Percentiles rank a stretch among this genome's conserved stretches.
Conservation (phyloP, 2,797 vertebrate genomes). For the Hemitrygon akajei region DNA sequence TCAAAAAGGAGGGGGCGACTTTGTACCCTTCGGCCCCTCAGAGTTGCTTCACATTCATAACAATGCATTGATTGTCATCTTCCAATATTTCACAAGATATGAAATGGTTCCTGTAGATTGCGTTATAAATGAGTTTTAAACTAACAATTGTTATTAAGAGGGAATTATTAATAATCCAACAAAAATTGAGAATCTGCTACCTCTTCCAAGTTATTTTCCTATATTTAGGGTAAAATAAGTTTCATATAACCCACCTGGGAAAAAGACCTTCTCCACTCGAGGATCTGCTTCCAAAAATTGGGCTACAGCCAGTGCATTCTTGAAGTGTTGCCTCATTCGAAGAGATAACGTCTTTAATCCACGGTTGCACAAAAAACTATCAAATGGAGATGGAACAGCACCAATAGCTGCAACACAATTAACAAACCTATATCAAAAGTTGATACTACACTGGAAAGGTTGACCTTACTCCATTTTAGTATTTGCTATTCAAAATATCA, state of each 20-base stretch:
- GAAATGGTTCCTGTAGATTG: too few species aligned
- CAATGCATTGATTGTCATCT: too few species aligned
- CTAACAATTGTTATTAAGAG: neutral
- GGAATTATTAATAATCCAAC: neutral
- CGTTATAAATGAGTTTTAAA: too few species aligned
- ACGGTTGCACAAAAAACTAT: slow-evolving; percentile 80
- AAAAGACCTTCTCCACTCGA: slow-evolving; percentile 74
- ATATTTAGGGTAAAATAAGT: neutral
- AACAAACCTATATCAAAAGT: neutral
- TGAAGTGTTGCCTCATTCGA: slow-evolving; percentile 84
- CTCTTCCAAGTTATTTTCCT: neutral
- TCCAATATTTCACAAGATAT: too few species aligned
- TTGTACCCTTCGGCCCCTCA: too few species aligned
- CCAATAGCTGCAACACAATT: slow-evolving; percentile 64
- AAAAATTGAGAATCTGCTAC: neutral
- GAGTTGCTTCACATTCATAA: too few species aligned
- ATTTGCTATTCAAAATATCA: neutral
- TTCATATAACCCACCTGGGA: slow-evolving; percentile 68
- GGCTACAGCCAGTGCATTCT: slow-evolving; percentile 70
- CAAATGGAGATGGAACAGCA: slow-evolving; percentile 80
- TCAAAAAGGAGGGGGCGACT: too few species aligned
- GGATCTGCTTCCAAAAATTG: slow-evolving; percentile 69
- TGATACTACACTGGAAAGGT: neutral
- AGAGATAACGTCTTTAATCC: slow-evolving; percentile 83
- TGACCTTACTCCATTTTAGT: neutral